Conservation (phyloP, 2,797 vertebrate species). For the Spinus pinus region DNA sequence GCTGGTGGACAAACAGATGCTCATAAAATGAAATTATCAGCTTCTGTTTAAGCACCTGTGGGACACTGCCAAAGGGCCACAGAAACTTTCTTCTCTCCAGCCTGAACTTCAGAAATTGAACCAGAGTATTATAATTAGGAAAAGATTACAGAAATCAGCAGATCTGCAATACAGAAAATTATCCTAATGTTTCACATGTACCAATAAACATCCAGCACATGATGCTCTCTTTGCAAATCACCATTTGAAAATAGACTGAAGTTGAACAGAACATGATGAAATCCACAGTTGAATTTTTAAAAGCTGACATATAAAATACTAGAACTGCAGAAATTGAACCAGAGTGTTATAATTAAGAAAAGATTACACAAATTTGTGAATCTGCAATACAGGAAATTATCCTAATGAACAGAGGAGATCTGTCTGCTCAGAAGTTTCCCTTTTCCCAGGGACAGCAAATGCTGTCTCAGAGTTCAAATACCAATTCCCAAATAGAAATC, state of each 20-base stretch:
- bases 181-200: not conserved
- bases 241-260: not conserved
- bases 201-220: not conserved
- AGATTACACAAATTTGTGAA: not conserved
- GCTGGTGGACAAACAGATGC: not conserved
- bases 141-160: not conserved
- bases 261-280: not conserved
- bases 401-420: not conserved
- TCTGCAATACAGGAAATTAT: not conserved
- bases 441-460: not conserved
- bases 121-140: not conserved
- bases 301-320: not conserved
- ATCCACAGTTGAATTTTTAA: not conserved
- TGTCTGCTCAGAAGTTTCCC: not conserved
- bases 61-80: not conserved
- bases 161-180: not conserved
- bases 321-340: not conserved
- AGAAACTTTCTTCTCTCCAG: not conserved
- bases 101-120: not conserved
- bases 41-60: slow-evolving; percentile 1
- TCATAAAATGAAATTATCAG: not conserved
- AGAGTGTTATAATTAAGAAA: not conserved
- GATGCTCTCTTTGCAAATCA: not conserved
- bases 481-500: not conserved
- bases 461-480: not conserved